Conservation (phyloP, 1,140 invertebrate species). For the Nautilus pompilius region DNA sequence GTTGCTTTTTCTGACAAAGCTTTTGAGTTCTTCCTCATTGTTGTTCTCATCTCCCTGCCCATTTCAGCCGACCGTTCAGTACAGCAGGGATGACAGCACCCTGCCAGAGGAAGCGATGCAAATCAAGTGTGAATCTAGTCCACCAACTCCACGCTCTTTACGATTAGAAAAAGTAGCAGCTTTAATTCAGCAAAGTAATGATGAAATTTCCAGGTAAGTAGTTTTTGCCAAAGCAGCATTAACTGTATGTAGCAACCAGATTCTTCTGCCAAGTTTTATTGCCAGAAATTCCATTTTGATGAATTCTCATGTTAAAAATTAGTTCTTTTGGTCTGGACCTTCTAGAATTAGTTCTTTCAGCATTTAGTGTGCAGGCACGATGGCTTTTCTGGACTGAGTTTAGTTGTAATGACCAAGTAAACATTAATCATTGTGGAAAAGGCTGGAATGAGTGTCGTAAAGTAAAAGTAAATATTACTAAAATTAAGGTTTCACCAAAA, state of each 20-base stretch:
- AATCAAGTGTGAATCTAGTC: slow-evolving; percentile 64
- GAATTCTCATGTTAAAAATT: background rate
- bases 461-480: too few relatives aligned
- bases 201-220: slow-evolving; percentile 61
- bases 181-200: slow-evolving; percentile 81
- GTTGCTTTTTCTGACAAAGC: too few relatives aligned
- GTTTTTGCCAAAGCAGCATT: background rate
- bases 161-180: slow-evolving; percentile 76
- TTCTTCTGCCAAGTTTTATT: too few relatives aligned
- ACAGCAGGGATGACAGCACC: slow-evolving; percentile 46
- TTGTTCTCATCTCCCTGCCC: too few relatives aligned
- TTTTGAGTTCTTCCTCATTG: too few relatives aligned
- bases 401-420: too few relatives aligned
- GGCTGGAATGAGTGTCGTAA: too few relatives aligned
- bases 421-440: too few relatives aligned
- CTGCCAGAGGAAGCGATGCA: slow-evolving; percentile 70
- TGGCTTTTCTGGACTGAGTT: too few relatives aligned
- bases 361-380: background rate
- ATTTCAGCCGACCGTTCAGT: slow-evolving; percentile 21
- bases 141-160: slow-evolving; percentile 80
- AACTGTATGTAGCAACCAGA: too few relatives aligned
- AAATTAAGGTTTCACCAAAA: too few relatives aligned
- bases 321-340: background rate
- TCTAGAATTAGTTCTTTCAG: background rate
- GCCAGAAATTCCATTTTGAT: too few relatives aligned